Evolutionary conservation across 2,888 invertebrate species (phyloP).

Genomic region (Odiellus spinosus): DNA sequence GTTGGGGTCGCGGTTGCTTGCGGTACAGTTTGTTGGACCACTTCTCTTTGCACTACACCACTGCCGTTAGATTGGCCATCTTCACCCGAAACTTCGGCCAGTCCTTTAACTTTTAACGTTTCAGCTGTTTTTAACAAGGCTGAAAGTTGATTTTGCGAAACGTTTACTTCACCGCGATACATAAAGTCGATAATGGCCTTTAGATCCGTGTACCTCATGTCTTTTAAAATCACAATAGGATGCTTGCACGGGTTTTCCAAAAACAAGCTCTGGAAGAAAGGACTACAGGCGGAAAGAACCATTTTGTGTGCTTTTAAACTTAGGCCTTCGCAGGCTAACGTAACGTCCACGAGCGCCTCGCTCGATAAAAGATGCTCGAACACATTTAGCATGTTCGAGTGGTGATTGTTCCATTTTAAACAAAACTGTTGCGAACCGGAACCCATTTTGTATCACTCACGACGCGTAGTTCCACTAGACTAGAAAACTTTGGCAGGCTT

Average conservation of each 20-base stretch:
- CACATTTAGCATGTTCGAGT: constrained; percentile 69
- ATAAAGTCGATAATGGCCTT: constrained; percentile 85
- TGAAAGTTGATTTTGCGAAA: constrained; percentile 75
- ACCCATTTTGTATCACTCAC: background rate
- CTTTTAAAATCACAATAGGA: constrained; percentile 82
- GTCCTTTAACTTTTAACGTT: constrained; percentile 69
- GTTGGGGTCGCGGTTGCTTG: background rate
- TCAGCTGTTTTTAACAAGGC: constrained; percentile 77
- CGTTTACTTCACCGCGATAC: constrained; percentile 90
- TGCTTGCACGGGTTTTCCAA: constrained; percentile 86
- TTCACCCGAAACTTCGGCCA: constrained; percentile 66
- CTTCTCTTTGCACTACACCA: constrained; percentile 15
- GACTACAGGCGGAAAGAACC: constrained; percentile 81
- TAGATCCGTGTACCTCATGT: constrained; percentile 74
- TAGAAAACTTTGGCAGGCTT: too few relatives aligned
- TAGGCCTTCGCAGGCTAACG: constrained; percentile 76
- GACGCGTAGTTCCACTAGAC: too few relatives aligned
- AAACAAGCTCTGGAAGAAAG: constrained; percentile 77
- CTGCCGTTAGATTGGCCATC: constrained; percentile 7
- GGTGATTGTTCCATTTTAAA: constrained; percentile 85
- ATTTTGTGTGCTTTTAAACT: constrained; percentile 84
- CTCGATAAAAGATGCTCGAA: constrained; percentile 77
- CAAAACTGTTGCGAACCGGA: constrained; percentile 57
- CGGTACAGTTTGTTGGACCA: constrained; percentile 4
- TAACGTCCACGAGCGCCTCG: constrained; percentile 81